Conservation (phyloP, 1,140 invertebrate species). For the Ceratoteleas bidentatus region DNA sequence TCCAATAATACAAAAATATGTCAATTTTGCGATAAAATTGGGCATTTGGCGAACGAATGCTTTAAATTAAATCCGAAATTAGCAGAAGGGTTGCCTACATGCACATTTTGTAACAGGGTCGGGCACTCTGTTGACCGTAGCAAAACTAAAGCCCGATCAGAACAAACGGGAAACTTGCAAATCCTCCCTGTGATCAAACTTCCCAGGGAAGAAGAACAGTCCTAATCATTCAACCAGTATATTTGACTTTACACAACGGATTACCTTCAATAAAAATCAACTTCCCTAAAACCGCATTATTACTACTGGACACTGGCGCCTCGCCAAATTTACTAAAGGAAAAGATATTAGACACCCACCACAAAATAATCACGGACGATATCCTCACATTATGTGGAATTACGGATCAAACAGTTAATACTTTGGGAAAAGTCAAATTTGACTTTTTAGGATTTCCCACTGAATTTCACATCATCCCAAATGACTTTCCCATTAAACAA, state of each 20-base stretch:
- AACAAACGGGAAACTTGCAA: no score
- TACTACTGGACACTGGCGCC: conserved; percentile 15
- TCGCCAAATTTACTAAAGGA: conserved; percentile 13
- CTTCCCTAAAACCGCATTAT: conserved; percentile 1
- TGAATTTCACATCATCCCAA: conserved; percentile 15
- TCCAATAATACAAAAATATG: neutral
- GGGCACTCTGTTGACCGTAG: no score
- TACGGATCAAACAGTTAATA: conserved; percentile 4
- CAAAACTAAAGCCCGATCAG: no score
- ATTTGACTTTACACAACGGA: neutral
- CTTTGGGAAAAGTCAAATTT: conserved; percentile 2
- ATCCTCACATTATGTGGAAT: neutral
- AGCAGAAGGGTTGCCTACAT: neutral
- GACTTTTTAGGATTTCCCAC: conserved; percentile 2
- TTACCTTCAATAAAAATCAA: neutral
- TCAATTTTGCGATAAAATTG: conserved; percentile 20
- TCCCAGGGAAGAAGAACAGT: no score
- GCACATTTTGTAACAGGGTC: no score
- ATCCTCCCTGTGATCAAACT: no score
- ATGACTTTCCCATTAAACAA: conserved; percentile 15
- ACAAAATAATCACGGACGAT: neutral
- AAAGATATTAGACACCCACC: conserved; percentile 4
- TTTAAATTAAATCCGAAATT: conserved; percentile 12
- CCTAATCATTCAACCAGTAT: neutral
- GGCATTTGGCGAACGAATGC: conserved; percentile 15